phyloP scores from a whole-genome alignment of 2,888 invertebrate genomes.

The Diarsia dahlii region DNA sequence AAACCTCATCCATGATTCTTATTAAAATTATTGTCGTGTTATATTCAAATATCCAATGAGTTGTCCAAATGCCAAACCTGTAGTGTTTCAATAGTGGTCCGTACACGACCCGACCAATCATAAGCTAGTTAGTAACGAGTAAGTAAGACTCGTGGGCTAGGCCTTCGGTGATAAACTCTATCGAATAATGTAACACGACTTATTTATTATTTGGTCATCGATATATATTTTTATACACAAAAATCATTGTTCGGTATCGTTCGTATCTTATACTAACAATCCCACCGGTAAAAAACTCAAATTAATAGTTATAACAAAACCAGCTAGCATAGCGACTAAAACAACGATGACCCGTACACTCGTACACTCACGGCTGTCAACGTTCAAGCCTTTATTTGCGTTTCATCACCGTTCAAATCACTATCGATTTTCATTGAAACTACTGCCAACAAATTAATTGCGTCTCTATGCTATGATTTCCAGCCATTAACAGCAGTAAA shows the following conservation, averaged over 20 bases:
- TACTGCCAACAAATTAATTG: constrained; percentile 44
- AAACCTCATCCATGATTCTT: background rate
- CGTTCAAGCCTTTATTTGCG: constrained; percentile 3
- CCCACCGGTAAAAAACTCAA: background rate
- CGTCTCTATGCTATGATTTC: constrained; percentile 48
- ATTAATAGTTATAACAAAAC: background rate
- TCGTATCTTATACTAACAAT: too few relatives aligned
- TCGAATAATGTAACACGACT: background rate
- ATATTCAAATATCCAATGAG: background rate
- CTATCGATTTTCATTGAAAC: constrained; percentile 26
- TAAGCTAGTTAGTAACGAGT: background rate
- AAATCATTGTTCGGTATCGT: too few relatives aligned
- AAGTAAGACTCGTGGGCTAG: background rate
- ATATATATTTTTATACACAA: background rate
- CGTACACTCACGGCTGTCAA: background rate
- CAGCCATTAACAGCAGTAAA: constrained; percentile 56
- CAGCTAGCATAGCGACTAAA: background rate
- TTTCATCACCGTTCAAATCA: constrained; percentile 22
- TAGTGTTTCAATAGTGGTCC: background rate
- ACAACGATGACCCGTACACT: too few relatives aligned
- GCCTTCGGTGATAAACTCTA: background rate
- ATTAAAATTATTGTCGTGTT: background rate
- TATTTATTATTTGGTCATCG: background rate
- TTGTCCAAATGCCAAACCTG: background rate
- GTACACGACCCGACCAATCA: background rate